Percentiles rank a stretch among this genome's conserved stretches.
Conservation (phyloP, 2,888 invertebrate species). For the Plebejus argus region DNA sequence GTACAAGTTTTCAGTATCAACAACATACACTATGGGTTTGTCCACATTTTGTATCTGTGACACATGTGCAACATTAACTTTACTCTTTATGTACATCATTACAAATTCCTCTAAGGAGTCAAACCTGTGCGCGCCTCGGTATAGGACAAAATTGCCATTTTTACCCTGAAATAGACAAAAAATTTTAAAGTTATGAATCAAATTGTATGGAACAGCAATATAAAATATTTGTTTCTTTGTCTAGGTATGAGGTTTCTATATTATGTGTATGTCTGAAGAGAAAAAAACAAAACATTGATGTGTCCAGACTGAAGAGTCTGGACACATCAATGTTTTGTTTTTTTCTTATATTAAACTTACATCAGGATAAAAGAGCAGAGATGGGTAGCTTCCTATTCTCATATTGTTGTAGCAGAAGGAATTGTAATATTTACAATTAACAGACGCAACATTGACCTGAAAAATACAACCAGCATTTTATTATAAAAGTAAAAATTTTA, state of each 20-base stretch:
- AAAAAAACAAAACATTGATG: no score
- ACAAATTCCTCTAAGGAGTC: conserved; percentile 83
- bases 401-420: conserved; percentile 86
- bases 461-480: conserved; percentile 43
- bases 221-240: no score
- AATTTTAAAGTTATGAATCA: background rate
- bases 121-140: conserved; percentile 80
- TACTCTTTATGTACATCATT: conserved; percentile 76
- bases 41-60: conserved; percentile 51
- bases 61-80: conserved; percentile 54
- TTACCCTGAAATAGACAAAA: conserved; percentile 63
- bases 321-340: no score
- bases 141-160: conserved; percentile 78
- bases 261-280: no score
- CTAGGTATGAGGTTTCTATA: no score
- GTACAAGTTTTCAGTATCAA: conserved; percentile 77
- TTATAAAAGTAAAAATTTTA: background rate
- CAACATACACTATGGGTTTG: conserved; percentile 75
- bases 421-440: conserved; percentile 94
- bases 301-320: no score
- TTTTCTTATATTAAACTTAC: conserved; percentile 55
- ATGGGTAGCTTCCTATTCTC: conserved; percentile 88
- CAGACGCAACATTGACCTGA: conserved; percentile 87
- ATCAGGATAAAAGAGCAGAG: conserved; percentile 84
- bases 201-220: no score